A percentile compares a stretch with the other conserved stretches of the same genome.
Conservation (phyloP, 2,888 invertebrate genomes). For the Hipparchia sbordonii region DNA sequence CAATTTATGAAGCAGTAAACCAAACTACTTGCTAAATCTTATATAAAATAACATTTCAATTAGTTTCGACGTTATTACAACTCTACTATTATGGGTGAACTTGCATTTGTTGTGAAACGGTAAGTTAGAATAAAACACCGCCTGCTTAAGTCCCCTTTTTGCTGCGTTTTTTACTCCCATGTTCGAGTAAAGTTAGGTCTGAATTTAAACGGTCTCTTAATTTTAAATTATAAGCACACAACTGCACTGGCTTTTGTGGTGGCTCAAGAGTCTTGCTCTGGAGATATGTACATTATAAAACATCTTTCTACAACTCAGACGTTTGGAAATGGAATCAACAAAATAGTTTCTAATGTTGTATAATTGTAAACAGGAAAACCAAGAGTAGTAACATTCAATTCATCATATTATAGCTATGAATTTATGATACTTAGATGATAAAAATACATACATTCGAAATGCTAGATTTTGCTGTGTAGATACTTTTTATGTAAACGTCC, state of each 20-base stretch:
- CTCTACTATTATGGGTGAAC: not conserved
- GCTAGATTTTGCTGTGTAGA: not conserved
- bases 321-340: not conserved
- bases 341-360: not conserved
- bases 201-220: constrained; percentile 36
- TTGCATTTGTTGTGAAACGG: not conserved
- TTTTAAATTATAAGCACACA: constrained; percentile 24
- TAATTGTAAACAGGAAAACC: not conserved
- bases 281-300: not conserved
- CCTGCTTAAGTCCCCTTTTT: constrained; percentile 48
- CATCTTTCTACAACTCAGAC: not conserved
- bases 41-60: not conserved
- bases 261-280: constrained; percentile 20
- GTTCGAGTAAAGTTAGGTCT: constrained; percentile 42
- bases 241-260: constrained; percentile 20
- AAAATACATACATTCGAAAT: not conserved
- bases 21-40: not conserved
- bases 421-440: not conserved
- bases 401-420: not conserved
- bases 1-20: no score
- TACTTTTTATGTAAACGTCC: not conserved
- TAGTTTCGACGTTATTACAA: not conserved
- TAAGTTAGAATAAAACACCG: constrained; percentile 38
- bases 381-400: not conserved
- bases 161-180: constrained; percentile 40